These are phyloP conservation scores for human (Homo sapiens) DNA, from an alignment of 2,113 vertebrate species.

Conservation along the genomic window GRCh38 chr3:65226501-65227000, in stretches of 20 bases:
- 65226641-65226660: background rate
- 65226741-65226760: background rate
- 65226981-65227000: background rate
- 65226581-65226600: slow-evolving; percentile 9
- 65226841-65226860: slow-evolving; percentile 27
- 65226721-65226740: background rate
- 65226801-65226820: background rate
- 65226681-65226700: background rate
- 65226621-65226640: background rate
- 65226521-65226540: background rate
- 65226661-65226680: background rate
- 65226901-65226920: background rate
- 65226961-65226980: background rate
- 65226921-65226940: slow-evolving; percentile 29
- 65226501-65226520: background rate
- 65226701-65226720: background rate
- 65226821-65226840: background rate
- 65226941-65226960: background rate
- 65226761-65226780: background rate
- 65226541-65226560: background rate
- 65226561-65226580: background rate
- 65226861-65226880: background rate
- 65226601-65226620: background rate
- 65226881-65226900: background rate
- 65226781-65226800: background rate